phyloP scores from a whole-genome alignment of 2,797 vertebrate species.

The Graptemys geographica region DNA sequence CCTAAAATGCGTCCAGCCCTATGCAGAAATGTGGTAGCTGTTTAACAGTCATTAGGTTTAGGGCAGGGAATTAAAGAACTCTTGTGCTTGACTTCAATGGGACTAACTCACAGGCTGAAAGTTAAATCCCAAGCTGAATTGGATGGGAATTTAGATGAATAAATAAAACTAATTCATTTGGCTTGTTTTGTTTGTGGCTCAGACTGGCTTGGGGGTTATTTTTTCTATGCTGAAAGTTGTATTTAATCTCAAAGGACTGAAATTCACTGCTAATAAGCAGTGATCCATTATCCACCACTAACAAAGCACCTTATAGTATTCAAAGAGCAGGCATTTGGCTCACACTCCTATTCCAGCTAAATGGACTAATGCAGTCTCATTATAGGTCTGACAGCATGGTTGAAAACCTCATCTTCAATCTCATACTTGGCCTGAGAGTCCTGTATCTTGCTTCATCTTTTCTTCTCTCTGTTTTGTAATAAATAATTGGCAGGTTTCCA shows the following conservation, averaged over 20 bases:
- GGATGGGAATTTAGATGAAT: not conserved
- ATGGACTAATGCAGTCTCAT: not conserved
- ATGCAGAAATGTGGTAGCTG: fast-evolving
- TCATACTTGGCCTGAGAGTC: not conserved
- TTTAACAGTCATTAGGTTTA: not conserved
- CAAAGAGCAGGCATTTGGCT: not conserved
- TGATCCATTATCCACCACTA: not conserved
- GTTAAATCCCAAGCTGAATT: not conserved
- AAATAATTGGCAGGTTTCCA: conserved; percentile 32
- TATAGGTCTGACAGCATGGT: not conserved
- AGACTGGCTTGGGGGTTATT: not conserved
- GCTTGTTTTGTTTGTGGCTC: not conserved
- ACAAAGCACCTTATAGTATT: not conserved
- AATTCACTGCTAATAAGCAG: not conserved
- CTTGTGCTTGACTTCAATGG: not conserved
- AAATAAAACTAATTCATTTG: not conserved
- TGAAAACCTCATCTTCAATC: conserved; percentile 40
- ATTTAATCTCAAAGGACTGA: not conserved
- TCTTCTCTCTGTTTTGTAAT: conserved; percentile 4
- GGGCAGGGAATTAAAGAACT: not conserved
- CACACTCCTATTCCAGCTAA: not conserved
- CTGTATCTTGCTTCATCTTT: not conserved
- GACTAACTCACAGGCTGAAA: fast-evolving
- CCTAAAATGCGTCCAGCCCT: not conserved
- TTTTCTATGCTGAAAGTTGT: not conserved